Evolutionary conservation across 2,888 invertebrate species (phyloP).

Genomic region (Seira musarum): DNA sequence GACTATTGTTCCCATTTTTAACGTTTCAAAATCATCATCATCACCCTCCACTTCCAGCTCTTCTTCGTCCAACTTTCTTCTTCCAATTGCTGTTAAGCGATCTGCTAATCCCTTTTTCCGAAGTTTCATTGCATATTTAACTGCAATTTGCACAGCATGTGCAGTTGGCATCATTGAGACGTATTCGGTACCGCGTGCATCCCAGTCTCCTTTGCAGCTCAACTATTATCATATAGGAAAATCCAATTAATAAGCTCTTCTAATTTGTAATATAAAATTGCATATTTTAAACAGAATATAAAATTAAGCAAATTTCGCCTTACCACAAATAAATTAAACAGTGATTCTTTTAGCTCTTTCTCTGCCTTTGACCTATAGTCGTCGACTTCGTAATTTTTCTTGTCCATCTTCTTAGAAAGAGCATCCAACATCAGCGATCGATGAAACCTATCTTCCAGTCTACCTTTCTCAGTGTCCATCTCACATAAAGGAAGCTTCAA

Average conservation of each 20-base stretch:
- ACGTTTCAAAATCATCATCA: slow-evolving; percentile 66
- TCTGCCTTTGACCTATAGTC: slow-evolving; percentile 75
- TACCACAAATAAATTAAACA: slow-evolving; percentile 93
- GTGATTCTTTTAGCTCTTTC: slow-evolving; percentile 82
- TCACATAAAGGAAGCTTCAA: slow-evolving; percentile 82
- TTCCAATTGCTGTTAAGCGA: slow-evolving; percentile 79
- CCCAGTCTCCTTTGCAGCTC: slow-evolving; percentile 87
- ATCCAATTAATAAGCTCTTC: too few species aligned
- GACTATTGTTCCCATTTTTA: slow-evolving; percentile 52
- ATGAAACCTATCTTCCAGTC: slow-evolving; percentile 78
- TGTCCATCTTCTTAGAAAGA: slow-evolving; percentile 66
- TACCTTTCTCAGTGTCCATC: slow-evolving; percentile 83
- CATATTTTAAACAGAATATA: too few species aligned
- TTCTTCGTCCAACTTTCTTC: slow-evolving; percentile 69
- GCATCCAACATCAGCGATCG: slow-evolving; percentile 61
- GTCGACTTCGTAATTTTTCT: slow-evolving; percentile 69
- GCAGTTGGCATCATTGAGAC: slow-evolving; percentile 86
- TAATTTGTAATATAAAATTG: too few species aligned
- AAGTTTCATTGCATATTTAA: slow-evolving; percentile 89
- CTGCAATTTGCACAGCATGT: slow-evolving; percentile 84
- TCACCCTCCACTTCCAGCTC: slow-evolving; percentile 64
- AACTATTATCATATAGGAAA: slow-evolving; percentile 77
- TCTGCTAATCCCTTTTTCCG: slow-evolving; percentile 86
- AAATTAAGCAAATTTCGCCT: too few species aligned
- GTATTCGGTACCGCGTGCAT: slow-evolving; percentile 89